Conservation (phyloP, 2,797 vertebrate species). For the Muraenolepis orangiensis region DNA sequence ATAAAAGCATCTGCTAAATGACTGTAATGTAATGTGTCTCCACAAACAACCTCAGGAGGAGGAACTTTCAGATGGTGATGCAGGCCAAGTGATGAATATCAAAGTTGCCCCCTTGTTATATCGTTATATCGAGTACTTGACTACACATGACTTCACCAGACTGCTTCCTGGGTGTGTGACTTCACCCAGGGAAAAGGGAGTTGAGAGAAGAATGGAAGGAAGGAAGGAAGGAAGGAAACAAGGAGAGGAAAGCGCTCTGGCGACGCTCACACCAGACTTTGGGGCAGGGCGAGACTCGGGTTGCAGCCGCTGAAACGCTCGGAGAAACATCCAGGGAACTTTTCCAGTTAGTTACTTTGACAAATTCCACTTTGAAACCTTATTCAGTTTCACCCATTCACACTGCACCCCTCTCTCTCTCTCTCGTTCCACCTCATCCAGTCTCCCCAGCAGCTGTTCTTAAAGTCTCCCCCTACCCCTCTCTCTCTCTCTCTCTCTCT, state of each 20-base stretch:
- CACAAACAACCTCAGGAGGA: too few species aligned
- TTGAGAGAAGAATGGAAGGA: not conserved
- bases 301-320: not conserved
- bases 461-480: not conserved
- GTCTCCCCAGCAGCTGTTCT: not conserved
- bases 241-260: not conserved
- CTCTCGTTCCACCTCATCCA: not conserved
- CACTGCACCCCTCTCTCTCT: not conserved
- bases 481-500: not conserved
- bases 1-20: too few species aligned
- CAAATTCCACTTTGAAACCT: too few species aligned
- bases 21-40: too few species aligned
- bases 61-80: too few species aligned
- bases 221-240: not conserved
- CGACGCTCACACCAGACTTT: not conserved
- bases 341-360: not conserved
- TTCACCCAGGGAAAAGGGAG: not conserved
- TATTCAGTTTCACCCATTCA: not conserved
- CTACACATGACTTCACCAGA: not conserved
- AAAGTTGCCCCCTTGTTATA: too few species aligned
- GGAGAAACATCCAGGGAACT: too few species aligned
- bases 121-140: too few species aligned
- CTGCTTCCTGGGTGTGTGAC: not conserved
- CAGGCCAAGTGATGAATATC: too few species aligned
- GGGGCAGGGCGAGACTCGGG: not conserved